Conservation (phyloP, 2,888 invertebrate species). For the Coremacera marginata region DNA sequence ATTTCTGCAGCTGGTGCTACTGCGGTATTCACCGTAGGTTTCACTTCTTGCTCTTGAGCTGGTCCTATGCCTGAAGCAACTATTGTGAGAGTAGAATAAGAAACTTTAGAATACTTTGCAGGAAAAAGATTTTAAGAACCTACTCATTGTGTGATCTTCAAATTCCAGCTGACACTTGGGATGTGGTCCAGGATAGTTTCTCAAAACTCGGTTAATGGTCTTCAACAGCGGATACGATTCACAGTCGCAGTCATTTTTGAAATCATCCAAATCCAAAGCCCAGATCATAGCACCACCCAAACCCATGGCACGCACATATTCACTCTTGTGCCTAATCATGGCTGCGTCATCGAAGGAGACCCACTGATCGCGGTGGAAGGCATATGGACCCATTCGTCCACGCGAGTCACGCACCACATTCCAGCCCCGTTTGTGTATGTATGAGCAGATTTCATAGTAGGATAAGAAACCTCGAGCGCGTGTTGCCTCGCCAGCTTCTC, state of each 20-base stretch:
- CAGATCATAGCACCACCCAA: constrained; percentile 91
- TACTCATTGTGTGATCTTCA: constrained; percentile 64
- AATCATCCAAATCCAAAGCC: constrained; percentile 90
- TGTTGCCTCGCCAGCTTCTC: constrained; percentile 90
- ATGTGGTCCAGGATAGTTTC: constrained; percentile 76
- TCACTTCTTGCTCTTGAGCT: constrained; percentile 41
- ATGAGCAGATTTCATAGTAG: constrained; percentile 91
- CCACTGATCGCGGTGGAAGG: constrained; percentile 87
- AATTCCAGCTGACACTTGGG: constrained; percentile 74
- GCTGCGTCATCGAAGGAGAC: constrained; percentile 91
- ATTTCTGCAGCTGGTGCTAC: not conserved
- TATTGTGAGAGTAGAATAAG: constrained; percentile 20
- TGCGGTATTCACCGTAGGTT: constrained; percentile 48
- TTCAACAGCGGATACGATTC: constrained; percentile 84
- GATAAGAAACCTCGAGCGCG: constrained; percentile 88
- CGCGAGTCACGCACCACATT: constrained; percentile 81
- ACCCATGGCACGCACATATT: constrained; percentile 82
- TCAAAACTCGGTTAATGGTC: constrained; percentile 84
- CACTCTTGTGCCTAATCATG: constrained; percentile 86
- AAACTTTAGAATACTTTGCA: not conserved
- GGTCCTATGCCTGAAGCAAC: constrained; percentile 50
- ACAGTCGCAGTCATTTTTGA: constrained; percentile 83
- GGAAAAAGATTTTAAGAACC: constrained; percentile 40
- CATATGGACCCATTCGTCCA: constrained; percentile 90
- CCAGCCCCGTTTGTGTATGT: constrained; percentile 82